These are phyloP conservation scores for Sinocyclocheilus maitianheensis DNA, from an alignment of 2,113 vertebrate genomes.

Conservation along the genomic window DNA sequence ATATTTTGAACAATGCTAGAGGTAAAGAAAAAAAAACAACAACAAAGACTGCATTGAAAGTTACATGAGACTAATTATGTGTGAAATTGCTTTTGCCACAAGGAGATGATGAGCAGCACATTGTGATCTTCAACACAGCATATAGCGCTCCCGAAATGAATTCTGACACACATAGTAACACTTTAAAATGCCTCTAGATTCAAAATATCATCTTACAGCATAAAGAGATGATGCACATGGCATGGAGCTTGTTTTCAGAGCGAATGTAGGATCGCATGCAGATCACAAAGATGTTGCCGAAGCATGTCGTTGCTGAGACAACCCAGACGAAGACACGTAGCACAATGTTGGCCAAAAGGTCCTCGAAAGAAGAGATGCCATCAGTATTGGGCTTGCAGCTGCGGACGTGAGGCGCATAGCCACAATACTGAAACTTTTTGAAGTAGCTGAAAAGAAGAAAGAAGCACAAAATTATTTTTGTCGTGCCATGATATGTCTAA, in stretches of 20 bases:
- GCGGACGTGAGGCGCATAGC: constrained; percentile 92
- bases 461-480: neutral
- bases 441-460: constrained; percentile 81
- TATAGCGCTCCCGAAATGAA: neutral
- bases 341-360: constrained; percentile 91
- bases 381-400: constrained; percentile 98
- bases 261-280: constrained; percentile 93
- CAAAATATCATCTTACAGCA: constrained; percentile 84
- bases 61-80: neutral
- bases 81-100: neutral
- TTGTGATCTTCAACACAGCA: neutral
- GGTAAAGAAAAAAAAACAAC: neutral
- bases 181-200: neutral
- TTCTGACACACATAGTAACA: neutral
- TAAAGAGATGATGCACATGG: constrained; percentile 94
- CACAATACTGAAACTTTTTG: constrained; percentile 98
- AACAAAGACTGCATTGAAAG: neutral
- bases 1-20: neutral
- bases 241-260: constrained; percentile 93
- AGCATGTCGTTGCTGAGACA: constrained; percentile 93
- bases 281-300: constrained; percentile 96
- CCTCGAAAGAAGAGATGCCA: constrained; percentile 94
- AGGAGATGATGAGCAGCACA: neutral
- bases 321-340: constrained; percentile 97
- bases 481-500: neutral